Conservation (phyloP, 92 coral and sea anemone species). For the Pocillopora grandis region DNA sequence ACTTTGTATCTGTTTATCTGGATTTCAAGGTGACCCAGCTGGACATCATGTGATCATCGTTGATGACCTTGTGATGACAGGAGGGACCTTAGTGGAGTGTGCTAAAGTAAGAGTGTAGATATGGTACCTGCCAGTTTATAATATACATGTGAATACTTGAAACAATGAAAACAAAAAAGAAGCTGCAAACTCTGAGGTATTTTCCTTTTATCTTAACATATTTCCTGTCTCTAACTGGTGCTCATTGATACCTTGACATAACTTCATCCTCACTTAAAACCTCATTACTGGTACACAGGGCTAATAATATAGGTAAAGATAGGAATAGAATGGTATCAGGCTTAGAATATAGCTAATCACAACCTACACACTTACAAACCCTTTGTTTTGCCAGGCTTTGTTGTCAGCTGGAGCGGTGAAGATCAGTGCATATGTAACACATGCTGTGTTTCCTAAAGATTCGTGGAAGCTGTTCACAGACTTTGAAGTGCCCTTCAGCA, state of each 20-base stretch:
- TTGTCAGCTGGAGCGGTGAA: constrained; percentile 79
- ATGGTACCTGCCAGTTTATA: constrained; percentile 75
- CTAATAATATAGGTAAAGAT: too few relatives aligned
- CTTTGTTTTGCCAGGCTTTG: constrained; percentile 66
- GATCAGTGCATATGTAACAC: constrained; percentile 95
- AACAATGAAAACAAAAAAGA: too few relatives aligned
- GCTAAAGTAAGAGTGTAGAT: constrained; percentile 67
- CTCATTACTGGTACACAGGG: too few relatives aligned
- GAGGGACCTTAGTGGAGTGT: constrained; percentile 91
- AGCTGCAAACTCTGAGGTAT: too few relatives aligned
- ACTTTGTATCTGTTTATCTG: neutral
- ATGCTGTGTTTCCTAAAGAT: constrained; percentile 91
- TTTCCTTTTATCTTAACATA: too few relatives aligned
- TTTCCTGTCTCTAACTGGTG: too few relatives aligned
- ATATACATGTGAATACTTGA: neutral
- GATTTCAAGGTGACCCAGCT: constrained; percentile 69
- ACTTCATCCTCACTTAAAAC: too few relatives aligned
- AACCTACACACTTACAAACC: neutral
- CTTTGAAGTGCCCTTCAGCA: constrained; percentile 83
- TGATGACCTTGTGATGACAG: constrained; percentile 96
- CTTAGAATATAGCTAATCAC: too few relatives aligned
- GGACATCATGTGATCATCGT: constrained; percentile 89
- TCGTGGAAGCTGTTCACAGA: constrained; percentile 92
- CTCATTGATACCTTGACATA: too few relatives aligned
- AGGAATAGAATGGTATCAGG: too few relatives aligned